Conservation (phyloP, 2,888 invertebrate species). For the Leptopilina drosophilae region DNA sequence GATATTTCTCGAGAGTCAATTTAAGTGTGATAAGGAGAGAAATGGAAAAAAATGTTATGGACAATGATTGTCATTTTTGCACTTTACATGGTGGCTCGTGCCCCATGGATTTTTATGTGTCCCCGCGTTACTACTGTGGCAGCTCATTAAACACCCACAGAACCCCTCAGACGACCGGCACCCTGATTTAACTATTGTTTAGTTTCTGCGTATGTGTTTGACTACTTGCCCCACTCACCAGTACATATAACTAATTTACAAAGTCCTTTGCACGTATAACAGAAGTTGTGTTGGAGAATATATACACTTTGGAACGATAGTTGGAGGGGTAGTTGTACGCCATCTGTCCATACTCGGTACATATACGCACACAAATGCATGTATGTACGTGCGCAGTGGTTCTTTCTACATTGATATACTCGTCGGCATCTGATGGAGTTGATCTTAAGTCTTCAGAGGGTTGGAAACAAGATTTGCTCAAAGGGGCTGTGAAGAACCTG, state of each 20-base stretch:
- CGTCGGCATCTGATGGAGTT: constrained; percentile 50
- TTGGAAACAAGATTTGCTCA: constrained; percentile 54
- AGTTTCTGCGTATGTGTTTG: constrained; percentile 57
- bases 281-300: constrained; percentile 51
- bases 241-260: constrained; percentile 42
- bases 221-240: constrained; percentile 41
- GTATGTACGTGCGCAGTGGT: constrained; percentile 45
- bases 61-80: constrained; percentile 70
- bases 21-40: neutral
- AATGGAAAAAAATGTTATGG: neutral
- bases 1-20: neutral
- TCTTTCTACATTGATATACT: constrained; percentile 55
- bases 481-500: constrained; percentile 31
- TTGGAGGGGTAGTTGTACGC: constrained; percentile 63
- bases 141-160: constrained; percentile 76
- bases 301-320: constrained; percentile 45
- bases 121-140: constrained; percentile 62
- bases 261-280: constrained; percentile 41
- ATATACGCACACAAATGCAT: neutral
- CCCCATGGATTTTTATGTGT: constrained; percentile 58
- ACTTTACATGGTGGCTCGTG: constrained; percentile 70
- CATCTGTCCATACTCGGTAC: constrained; percentile 71
- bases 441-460: constrained; percentile 55
- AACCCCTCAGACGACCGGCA: constrained; percentile 68
- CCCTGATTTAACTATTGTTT: constrained; percentile 76